Base-by-base conservation (phyloP, 1,140 invertebrate species). In the Streblospio benedicti region DNA sequence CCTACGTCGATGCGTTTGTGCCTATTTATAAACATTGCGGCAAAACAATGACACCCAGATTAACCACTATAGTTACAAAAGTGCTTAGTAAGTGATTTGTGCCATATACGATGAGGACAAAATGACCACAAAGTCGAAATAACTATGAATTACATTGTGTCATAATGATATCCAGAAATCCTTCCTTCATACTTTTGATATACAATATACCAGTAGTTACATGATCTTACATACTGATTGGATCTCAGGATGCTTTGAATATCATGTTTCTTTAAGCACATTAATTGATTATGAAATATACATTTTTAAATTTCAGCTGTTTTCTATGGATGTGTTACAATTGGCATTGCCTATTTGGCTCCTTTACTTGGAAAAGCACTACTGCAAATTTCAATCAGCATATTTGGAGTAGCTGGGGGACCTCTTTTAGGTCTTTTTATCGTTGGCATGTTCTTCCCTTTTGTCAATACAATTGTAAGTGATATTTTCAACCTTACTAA, bases 311-410 rank as follows among this genome's bases (percentile, higher is more conserved):
- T n/a, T 49, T 44, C 30, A 59, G 44, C 52, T 20, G 27, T 52
- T n/a, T 18, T 59, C 27, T 33, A 54, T 30, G 52, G 32, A 16
- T 16, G 44, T 4, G 3, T 59, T 18, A 41, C 47, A 23, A 60
- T 43, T 56, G 59, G 32, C 14, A 6, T 61, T 44, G 38, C 28
- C 31, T 47, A 20, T 45, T 68, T 68, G 70, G 70, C 28, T 65
- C 68, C 41, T 32, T 65, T n/a, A 23, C 58, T 71, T 57, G 70
- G 70, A 16, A 45, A 66, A 4, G 66, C 61, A 35, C 52, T 71
- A 4, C 59, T 64, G 20, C 49, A 69, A 18, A 59, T 62, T 9
- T 43, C 56, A 20, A n/a, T 62, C 5, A 45, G 45, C 23, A 27
- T 59, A n/a, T 30, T 59, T 33, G 54, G 54, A 27, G 47, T 62